Percentiles rank a stretch among this genome's conserved stretches.
These are phyloP conservation scores for Cyprinodon tularosa DNA, from an alignment of 2,113 vertebrate genomes.

Conservation along the genomic window DNA sequence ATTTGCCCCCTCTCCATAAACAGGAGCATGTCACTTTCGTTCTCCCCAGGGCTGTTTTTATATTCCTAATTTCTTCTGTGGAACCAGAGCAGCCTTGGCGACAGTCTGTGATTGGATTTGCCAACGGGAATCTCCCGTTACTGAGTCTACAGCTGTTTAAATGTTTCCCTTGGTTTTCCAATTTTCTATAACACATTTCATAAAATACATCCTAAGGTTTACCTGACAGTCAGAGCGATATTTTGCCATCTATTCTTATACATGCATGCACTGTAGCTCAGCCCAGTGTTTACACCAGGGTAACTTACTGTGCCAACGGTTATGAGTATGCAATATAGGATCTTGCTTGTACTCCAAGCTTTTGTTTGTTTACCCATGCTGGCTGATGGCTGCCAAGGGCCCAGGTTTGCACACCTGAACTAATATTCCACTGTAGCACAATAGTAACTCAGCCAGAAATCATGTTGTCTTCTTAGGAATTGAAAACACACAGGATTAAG, in stretches of 20 bases:
- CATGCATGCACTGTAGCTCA: background rate
- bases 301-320: background rate
- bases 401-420: background rate
- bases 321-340: background rate
- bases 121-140: constrained; percentile 52
- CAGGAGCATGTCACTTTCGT: constrained; percentile 24
- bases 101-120: constrained; percentile 64
- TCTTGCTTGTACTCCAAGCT: background rate
- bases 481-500: background rate
- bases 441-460: background rate
- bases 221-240: background rate
- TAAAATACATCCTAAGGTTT: background rate
- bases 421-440: background rate
- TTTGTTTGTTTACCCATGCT: background rate
- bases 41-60: constrained; percentile 29
- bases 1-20: constrained; percentile 22
- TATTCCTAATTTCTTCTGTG: constrained; percentile 60
- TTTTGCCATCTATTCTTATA: background rate
- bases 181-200: background rate
- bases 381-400: background rate
- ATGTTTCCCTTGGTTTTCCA: background rate
- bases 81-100: constrained; percentile 52
- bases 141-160: constrained; percentile 28
- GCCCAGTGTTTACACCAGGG: background rate
- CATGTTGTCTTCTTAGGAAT: background rate